Conservation (phyloP, 1,140 invertebrate species). For the Ceratina calcarata region DNA sequence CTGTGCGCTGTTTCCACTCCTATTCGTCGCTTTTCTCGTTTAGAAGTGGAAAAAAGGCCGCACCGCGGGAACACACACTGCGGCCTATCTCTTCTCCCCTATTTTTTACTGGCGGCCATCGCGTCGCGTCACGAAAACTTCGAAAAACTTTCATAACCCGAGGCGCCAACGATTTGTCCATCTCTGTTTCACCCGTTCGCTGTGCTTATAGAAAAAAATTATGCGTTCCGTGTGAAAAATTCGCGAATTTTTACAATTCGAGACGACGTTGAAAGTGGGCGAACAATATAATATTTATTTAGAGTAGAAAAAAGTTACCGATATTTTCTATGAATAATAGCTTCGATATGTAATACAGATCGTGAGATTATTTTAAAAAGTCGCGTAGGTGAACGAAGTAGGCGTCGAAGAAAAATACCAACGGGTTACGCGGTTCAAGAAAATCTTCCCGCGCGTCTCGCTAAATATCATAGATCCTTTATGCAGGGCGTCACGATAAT, state of each 20-base stretch:
- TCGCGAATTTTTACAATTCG: background rate
- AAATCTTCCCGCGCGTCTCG: background rate
- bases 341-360: background rate
- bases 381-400: background rate
- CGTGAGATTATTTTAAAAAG: background rate
- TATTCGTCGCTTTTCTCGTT: slow-evolving; percentile 60
- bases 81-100: slow-evolving; percentile 8
- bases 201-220: background rate
- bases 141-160: slow-evolving; percentile 12
- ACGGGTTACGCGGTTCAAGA: background rate
- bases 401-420: background rate
- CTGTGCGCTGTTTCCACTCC: slow-evolving; percentile 44
- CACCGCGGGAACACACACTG: slow-evolving; percentile 15
- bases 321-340: too few species aligned
- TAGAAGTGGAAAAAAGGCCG: slow-evolving; percentile 62
- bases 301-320: too few species aligned
- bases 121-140: slow-evolving; percentile 30
- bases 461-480: slow-evolving; percentile 44
- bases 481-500: slow-evolving; percentile 3
- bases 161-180: background rate
- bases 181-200: background rate
- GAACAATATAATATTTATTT: too few species aligned
- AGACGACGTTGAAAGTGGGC: background rate
- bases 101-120: background rate
- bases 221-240: background rate